Evolutionary conservation across 2,797 vertebrate species (phyloP).

Genomic region (Neoniphon sammara): DNA sequence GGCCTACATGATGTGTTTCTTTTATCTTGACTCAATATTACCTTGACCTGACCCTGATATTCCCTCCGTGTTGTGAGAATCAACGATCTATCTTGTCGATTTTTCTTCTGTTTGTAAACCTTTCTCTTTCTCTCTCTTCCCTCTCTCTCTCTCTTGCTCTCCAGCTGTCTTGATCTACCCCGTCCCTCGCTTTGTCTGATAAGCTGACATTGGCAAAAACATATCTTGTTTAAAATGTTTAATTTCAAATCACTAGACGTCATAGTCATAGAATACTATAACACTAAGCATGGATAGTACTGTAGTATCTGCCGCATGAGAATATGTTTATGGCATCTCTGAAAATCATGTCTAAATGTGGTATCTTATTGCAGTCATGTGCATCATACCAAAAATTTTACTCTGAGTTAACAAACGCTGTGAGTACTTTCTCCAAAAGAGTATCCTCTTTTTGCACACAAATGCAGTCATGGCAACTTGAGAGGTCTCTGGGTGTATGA

Average conservation of each 20-base stretch:
- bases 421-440: conserved; percentile 56
- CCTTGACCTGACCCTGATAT: conserved; percentile 27
- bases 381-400: background rate
- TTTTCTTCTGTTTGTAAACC: background rate
- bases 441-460: conserved; percentile 2
- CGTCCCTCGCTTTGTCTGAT: conserved; percentile 22
- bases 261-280: background rate
- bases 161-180: background rate
- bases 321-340: conserved; percentile 6
- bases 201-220: background rate
- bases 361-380: conserved; percentile 8
- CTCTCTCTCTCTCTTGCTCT: background rate
- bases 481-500: conserved; percentile 2
- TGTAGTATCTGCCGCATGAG: conserved; percentile 16
- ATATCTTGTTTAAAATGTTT: conserved; percentile 25
- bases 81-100: conserved; percentile 25
- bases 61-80: conserved; percentile 39
- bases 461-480: conserved; percentile 13
- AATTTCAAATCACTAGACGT: conserved; percentile 9
- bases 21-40: conserved; percentile 2
- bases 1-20: background rate
- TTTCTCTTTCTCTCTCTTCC: no score
- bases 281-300: background rate
- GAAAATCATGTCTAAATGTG: conserved; percentile 3
- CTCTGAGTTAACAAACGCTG: conserved; percentile 43